A percentile compares a stretch with the other conserved stretches of the same genome.
Conservation (phyloP, 1,140 invertebrate species). For the Leptopilina boulardi region DNA sequence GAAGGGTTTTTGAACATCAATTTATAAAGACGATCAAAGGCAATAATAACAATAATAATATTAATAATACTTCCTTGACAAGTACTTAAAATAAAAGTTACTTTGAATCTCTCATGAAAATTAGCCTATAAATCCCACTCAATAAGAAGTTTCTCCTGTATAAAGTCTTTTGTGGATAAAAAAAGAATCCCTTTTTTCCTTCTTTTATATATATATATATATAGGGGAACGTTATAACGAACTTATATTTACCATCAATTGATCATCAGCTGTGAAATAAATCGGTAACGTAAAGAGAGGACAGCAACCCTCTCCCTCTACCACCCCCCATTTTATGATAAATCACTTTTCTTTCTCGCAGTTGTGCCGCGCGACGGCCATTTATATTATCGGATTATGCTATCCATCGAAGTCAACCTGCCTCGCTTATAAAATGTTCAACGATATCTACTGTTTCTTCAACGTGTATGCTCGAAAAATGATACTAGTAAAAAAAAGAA, state of each 20-base stretch:
- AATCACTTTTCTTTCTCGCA: slow-evolving; percentile 51
- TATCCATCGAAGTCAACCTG: slow-evolving; percentile 60
- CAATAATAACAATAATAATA: too few relatives aligned
- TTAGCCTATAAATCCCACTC: slow-evolving; percentile 11
- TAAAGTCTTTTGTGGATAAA: background rate
- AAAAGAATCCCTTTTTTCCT: background rate
- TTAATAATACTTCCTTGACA: background rate
- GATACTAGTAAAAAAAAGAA: background rate
- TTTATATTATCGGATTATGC: slow-evolving; percentile 64
- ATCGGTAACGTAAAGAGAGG: slow-evolving; percentile 56
- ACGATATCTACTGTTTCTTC: background rate
- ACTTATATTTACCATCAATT: slow-evolving; percentile 52
- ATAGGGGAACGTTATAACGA: too few relatives aligned
- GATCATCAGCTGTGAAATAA: slow-evolving; percentile 55
- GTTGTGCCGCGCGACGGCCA: slow-evolving; percentile 38
- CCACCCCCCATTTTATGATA: slow-evolving; percentile 43
- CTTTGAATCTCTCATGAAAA: slow-evolving; percentile 18
- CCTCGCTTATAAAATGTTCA: slow-evolving; percentile 20
- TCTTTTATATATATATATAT: too few relatives aligned
- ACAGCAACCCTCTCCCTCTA: slow-evolving; percentile 16
- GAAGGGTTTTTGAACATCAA: slow-evolving; percentile 25
- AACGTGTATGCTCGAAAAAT: slow-evolving; percentile 27
- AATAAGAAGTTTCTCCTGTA: slow-evolving; percentile 1
- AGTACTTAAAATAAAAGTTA: slow-evolving; percentile 8
- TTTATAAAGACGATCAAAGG: slow-evolving; percentile 26